Percentiles rank a stretch among this genome's conserved stretches.
Evolutionary conservation across 2,113 vertebrate species (phyloP).

Genomic region (Megatriorchis doriae): DNA sequence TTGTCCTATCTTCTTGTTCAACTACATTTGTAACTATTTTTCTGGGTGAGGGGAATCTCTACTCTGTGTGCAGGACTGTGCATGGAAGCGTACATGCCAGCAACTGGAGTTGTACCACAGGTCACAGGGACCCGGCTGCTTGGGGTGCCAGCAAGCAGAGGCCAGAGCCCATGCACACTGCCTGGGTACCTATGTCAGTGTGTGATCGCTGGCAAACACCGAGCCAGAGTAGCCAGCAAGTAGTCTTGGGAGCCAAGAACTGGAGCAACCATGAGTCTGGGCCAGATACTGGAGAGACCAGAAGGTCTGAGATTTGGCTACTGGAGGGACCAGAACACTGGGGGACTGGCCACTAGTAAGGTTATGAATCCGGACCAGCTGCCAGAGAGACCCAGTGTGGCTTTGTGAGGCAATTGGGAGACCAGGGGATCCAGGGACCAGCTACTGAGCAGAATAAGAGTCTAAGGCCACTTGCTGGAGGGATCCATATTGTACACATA

Average conservation of each 20-base stretch:
- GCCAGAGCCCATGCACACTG: accelerated
- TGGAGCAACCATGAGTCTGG: not conserved
- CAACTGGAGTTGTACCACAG: not conserved
- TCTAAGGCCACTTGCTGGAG: not conserved
- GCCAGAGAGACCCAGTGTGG: not conserved
- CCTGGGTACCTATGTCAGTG: not conserved
- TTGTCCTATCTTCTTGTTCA: not conserved
- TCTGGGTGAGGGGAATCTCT: not conserved
- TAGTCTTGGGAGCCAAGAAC: not conserved
- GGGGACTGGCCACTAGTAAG: not conserved
- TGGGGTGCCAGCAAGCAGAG: not conserved
- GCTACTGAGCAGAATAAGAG: not conserved
- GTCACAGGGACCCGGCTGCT: not conserved
- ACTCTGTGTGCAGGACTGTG: accelerated
- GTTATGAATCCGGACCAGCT: not conserved
- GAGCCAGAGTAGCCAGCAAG: not conserved
- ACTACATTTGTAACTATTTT: not conserved
- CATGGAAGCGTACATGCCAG: accelerated
- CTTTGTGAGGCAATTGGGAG: not conserved
- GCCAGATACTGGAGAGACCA: not conserved
- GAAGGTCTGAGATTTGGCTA: not conserved
- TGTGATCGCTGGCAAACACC: not conserved
- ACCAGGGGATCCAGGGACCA: not conserved
- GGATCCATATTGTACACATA: not conserved
- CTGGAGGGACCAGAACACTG: not conserved